A percentile compares a stretch with the other conserved stretches of the same genome.
Evolutionary conservation across 2,888 invertebrate genomes (phyloP).

Genomic region (Pecten maximus): DNA sequence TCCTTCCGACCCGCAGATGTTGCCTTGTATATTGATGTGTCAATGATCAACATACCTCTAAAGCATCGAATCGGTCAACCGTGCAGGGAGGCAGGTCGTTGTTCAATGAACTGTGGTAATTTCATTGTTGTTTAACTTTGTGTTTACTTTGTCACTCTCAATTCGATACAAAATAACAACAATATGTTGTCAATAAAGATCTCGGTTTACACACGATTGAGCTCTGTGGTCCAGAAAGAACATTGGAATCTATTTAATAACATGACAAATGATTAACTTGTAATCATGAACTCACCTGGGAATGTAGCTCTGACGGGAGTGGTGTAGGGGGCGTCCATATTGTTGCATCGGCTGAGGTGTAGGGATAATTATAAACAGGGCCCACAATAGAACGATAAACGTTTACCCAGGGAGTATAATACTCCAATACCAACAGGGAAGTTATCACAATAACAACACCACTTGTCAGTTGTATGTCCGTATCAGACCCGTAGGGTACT

Average conservation of each 20-base stretch:
- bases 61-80: not conserved
- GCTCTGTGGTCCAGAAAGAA: not conserved
- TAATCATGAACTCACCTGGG: not conserved
- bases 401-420: not conserved
- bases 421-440: too few species aligned
- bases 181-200: not conserved
- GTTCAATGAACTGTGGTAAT: not conserved
- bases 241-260: not conserved
- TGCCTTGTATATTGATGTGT: not conserved
- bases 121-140: not conserved
- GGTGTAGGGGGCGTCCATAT: not conserved
- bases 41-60: constrained; percentile 9
- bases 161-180: not conserved
- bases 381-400: not conserved
- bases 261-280: constrained; percentile 11
- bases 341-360: not conserved
- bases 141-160: not conserved
- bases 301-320: not conserved
- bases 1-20: constrained; percentile 11
- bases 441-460: too few species aligned
- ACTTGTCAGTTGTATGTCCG: too few species aligned
- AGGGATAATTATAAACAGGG: not conserved
- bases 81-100: not conserved
- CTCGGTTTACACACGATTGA: not conserved
- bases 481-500: too few species aligned